Evolutionary conservation across 2,113 vertebrate genomes (phyloP).

Genomic region (Varanus komodoensis): DNA sequence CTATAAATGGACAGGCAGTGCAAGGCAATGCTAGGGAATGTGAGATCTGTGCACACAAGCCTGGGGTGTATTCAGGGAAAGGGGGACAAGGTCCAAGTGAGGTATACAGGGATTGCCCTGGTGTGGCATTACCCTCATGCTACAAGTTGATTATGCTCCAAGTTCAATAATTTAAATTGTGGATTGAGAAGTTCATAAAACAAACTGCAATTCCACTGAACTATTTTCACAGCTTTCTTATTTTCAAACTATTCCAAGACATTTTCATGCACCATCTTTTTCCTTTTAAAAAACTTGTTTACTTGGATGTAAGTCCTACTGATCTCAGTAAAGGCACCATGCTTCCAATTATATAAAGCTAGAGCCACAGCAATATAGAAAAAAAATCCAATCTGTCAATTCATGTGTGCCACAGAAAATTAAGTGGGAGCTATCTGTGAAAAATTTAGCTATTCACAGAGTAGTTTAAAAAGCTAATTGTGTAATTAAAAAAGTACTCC

Average conservation of each 20-base stretch:
- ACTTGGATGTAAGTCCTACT: neutral
- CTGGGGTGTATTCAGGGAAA: neutral
- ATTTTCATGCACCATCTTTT: neutral
- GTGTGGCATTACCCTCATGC: neutral
- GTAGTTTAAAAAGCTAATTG: neutral
- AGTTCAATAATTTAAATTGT: neutral
- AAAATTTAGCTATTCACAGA: neutral
- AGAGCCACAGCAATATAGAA: neutral
- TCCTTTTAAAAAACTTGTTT: neutral
- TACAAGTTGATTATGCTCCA: neutral
- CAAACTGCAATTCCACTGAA: neutral
- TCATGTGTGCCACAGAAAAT: neutral
- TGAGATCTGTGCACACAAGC: neutral
- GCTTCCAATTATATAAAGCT: neutral
- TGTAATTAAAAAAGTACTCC: constrained; percentile 2
- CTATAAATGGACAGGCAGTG: neutral
- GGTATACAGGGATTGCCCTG: neutral
- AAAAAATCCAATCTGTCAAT: neutral
- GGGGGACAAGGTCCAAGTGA: neutral
- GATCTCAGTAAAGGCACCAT: neutral
- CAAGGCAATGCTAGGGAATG: neutral
- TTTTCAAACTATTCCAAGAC: neutral
- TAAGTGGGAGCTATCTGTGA: neutral
- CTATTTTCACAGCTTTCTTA: constrained; percentile 18
- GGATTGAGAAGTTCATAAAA: neutral